These are phyloP conservation scores for Apodemia zela DNA, from an alignment of 2,888 invertebrate genomes.

Conservation along the genomic window DNA sequence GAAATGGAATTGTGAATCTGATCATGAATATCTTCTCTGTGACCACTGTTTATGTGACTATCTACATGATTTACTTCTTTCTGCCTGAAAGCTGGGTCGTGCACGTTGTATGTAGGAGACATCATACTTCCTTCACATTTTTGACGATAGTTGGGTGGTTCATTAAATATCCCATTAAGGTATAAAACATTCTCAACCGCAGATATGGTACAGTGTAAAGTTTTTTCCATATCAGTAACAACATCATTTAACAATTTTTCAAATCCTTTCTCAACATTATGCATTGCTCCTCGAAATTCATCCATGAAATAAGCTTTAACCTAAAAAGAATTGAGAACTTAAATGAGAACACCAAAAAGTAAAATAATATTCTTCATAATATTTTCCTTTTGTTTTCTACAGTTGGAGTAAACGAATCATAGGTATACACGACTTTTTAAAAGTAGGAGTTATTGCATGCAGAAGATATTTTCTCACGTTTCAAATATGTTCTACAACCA, in stretches of 20 bases:
- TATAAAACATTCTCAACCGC: constrained; percentile 55
- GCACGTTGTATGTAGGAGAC: neutral
- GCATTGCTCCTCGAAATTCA: constrained; percentile 48
- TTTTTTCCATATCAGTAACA: constrained; percentile 55
- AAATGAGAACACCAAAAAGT: too few species aligned
- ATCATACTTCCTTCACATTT: constrained; percentile 26
- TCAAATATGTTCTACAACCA: too few species aligned
- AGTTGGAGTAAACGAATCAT: too few species aligned
- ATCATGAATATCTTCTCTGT: constrained; percentile 21
- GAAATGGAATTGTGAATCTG: constrained; percentile 36
- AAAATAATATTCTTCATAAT: too few species aligned
- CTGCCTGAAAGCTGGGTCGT: constrained; percentile 1
- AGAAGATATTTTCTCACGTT: too few species aligned
- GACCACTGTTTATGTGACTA: neutral
- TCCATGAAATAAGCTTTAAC: constrained; percentile 51
- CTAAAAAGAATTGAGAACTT: constrained; percentile 42
- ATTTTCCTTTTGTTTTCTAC: too few species aligned
- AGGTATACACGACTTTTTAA: too few species aligned
- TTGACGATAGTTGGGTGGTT: constrained; percentile 36
- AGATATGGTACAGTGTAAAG: constrained; percentile 58
- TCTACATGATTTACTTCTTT: constrained; percentile 25
- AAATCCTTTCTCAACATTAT: constrained; percentile 50
- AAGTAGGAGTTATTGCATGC: too few species aligned
- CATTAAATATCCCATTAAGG: constrained; percentile 36
- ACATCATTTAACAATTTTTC: constrained; percentile 57